Percentiles rank a stretch among this genome's conserved stretches.
phyloP scores from a whole-genome alignment of 1,140 invertebrate genomes.

The Atta texana region DNA sequence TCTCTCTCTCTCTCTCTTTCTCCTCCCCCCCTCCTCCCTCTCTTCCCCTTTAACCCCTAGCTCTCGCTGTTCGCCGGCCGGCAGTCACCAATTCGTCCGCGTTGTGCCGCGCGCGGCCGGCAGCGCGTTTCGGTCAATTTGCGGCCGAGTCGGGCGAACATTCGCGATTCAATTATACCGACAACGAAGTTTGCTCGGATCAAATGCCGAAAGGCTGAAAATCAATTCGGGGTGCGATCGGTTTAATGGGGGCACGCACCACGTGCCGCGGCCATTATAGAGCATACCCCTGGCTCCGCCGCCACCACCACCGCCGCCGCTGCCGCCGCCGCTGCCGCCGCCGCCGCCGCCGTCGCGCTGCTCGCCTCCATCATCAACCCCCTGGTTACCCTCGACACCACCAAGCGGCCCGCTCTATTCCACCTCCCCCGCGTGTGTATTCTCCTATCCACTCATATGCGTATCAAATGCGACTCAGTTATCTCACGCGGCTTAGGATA shows the following conservation, averaged over 20 bases:
- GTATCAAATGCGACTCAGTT: conserved; percentile 16
- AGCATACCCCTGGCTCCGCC: background rate
- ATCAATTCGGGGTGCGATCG: conserved; percentile 79
- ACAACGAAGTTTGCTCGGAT: conserved; percentile 83
- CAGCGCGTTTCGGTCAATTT: conserved; percentile 82
- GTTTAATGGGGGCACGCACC: conserved; percentile 79
- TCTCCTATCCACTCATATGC: conserved; percentile 34
- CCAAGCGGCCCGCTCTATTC: conserved; percentile 12
- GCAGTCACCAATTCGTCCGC: conserved; percentile 49
- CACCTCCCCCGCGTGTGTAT: background rate
- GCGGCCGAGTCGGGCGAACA: conserved; percentile 81
- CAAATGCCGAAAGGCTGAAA: conserved; percentile 83
- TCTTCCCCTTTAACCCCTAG: background rate
- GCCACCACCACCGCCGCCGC: conserved; percentile 65
- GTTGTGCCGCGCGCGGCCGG: conserved; percentile 68
- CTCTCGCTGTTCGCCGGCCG: background rate
- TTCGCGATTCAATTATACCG: conserved; percentile 84
- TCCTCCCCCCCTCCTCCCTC: background rate
- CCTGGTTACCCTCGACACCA: conserved; percentile 40
- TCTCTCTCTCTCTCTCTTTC: background rate
- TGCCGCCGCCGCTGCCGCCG: conserved; percentile 49
- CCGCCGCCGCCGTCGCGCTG: conserved; percentile 30
- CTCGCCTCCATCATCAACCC: conserved; percentile 48
- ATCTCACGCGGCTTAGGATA: background rate
- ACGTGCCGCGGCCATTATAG: conserved; percentile 71